Evolutionary conservation across 2,113 vertebrate species (phyloP), one percentile per base, ranked within the genome.

Genomic region (Eurypyga helias): DNA sequence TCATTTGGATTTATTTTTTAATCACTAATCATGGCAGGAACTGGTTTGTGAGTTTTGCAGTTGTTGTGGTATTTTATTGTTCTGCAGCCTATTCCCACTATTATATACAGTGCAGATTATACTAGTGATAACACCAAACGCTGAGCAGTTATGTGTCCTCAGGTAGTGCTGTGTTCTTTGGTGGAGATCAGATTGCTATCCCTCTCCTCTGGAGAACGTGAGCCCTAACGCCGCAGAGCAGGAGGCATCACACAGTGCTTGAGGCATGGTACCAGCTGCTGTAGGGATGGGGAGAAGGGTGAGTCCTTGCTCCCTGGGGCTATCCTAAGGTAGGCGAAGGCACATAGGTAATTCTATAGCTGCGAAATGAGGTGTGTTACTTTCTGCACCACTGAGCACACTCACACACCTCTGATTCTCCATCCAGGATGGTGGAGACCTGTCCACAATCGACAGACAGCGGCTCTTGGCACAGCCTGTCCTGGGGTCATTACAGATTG

Each of bases 171-270:
- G 0, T 20, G 10, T 11, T 34, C 45, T 52, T 20, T 16, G 58
- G 21, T 10, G 48, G 29, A 17, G 19, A 28, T 55, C 33, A 15
- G 20, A 52, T 16, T 43, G 31, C 8, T 41, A 4, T 18, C 24
- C 41, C 20, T 12, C 17, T 54, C 4, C 67, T 49, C 48, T 25
- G 46, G 61, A 75, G 75, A 64, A 57, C 20, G 21, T 2, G 21
- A 79, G 57, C 8, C 13, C 31, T 31, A 25, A 12, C 1, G 9
- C 46, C 2, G 17, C 54, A 33, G 41, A 79, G 23, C 7, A 38
- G 28, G 51, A 1, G 1, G 51, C 24, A 20, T 2, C 0, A 0
- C 1, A 3, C 48, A 36, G 24, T 2, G 15, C 58, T 72, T 18
- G 52, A 46, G 51, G 15, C 18, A 26, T 16, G 3, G 4, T 12